phyloP scores from a whole-genome alignment of 2,888 invertebrate genomes.

The Lottia scabra region DNA sequence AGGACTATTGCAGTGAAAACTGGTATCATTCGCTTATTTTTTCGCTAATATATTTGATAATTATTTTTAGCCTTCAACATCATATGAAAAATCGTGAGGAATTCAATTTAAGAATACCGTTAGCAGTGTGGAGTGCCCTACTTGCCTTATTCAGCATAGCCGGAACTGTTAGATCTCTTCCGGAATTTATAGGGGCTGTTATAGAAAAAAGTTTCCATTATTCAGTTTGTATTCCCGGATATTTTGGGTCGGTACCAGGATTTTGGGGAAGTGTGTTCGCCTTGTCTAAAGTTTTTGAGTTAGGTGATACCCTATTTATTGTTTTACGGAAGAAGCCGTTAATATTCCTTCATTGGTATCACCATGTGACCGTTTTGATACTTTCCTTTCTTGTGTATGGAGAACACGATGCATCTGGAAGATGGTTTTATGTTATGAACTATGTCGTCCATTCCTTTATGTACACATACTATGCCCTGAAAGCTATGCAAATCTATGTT shows the following conservation, averaged over 20 bases:
- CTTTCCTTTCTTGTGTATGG: slow-evolving; percentile 70
- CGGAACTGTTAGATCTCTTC: slow-evolving; percentile 86
- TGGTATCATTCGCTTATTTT: slow-evolving; percentile 95
- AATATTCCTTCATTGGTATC: slow-evolving; percentile 73
- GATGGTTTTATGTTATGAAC: slow-evolving; percentile 71
- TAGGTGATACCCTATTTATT: slow-evolving; percentile 75
- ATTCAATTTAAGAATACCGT: slow-evolving; percentile 87
- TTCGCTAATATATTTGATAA: slow-evolving; percentile 81
- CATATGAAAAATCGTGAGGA: slow-evolving; percentile 92
- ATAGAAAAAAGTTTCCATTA: slow-evolving; percentile 92
- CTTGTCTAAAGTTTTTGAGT: slow-evolving; percentile 93
- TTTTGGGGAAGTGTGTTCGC: slow-evolving; percentile 99
- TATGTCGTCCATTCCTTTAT: slow-evolving; percentile 72
- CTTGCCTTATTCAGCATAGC: slow-evolving; percentile 95
- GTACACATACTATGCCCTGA: slow-evolving; percentile 72
- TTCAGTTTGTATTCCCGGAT: slow-evolving; percentile 84
- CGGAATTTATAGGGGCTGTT: slow-evolving; percentile 90
- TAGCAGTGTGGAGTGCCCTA: slow-evolving; percentile 92
- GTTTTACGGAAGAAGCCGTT: slow-evolving; percentile 71
- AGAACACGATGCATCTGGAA: slow-evolving; percentile 63
- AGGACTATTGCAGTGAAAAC: slow-evolving; percentile 95
- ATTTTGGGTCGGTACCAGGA: slow-evolving; percentile 82
- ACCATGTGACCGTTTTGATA: slow-evolving; percentile 72
- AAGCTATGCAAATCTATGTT: slow-evolving; percentile 67
- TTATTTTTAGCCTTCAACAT: slow-evolving; percentile 93